These are phyloP conservation scores for Cotesia glomerata DNA, from an alignment of 1,140 invertebrate genomes.

Conservation along the genomic window DNA sequence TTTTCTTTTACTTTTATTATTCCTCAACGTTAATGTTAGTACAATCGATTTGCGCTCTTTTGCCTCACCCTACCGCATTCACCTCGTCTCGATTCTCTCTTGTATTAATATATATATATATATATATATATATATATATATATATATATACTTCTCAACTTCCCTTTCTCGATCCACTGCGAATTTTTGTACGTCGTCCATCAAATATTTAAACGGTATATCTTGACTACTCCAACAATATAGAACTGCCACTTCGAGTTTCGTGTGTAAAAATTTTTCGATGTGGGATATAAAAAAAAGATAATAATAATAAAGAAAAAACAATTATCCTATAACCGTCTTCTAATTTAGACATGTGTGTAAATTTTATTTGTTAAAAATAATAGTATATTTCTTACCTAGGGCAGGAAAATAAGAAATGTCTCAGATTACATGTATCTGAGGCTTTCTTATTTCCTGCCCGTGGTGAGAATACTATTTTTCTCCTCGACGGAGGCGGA, in stretches of 20 bases:
- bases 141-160: background rate
- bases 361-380: background rate
- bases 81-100: slow-evolving; percentile 29
- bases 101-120: background rate
- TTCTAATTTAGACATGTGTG: background rate
- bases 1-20: slow-evolving; percentile 42
- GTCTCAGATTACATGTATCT: too few relatives aligned
- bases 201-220: slow-evolving; percentile 37
- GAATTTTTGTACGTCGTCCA: slow-evolving; percentile 40
- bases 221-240: slow-evolving; percentile 10
- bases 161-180: slow-evolving; percentile 25
- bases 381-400: too few relatives aligned
- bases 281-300: background rate
- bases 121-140: background rate
- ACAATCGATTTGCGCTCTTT: slow-evolving; percentile 57
- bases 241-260: slow-evolving; percentile 1
- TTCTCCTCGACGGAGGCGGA: too few relatives aligned
- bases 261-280: background rate
- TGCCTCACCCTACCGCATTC: slow-evolving; percentile 22
- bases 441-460: too few relatives aligned
- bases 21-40: slow-evolving; percentile 59
- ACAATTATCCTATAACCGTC: background rate
- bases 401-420: too few relatives aligned
- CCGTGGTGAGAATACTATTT: too few relatives aligned
- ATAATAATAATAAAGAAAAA: background rate